Base-by-base conservation (phyloP, 2,888 invertebrate genomes). In the Alloscopus bannaensis region DNA sequence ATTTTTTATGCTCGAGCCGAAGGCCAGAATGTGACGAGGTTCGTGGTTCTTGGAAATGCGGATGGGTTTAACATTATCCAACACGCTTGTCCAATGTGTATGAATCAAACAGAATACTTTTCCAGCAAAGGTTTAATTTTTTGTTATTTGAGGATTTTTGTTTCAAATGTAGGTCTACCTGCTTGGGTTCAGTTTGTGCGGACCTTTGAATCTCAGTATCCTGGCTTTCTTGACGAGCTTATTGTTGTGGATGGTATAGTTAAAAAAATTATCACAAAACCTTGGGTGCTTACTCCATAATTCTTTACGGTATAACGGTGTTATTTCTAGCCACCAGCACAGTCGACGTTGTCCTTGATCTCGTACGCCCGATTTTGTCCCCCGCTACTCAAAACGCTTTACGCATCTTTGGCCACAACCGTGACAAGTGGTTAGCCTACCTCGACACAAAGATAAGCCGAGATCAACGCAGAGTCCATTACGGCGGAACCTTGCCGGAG, bases 21-120 rank as follows among this genome's bases (percentile, higher is more conserved):
- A 0, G 77, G 77, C 36, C 40, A 52, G 16, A 70, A 70, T 26
- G 69, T 77, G 0, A 77, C 77, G 3, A 20, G 73, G 24, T 65
- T 73, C 36, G 16, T 76, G 4, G 29, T 76, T 26, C n/a, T 76
- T 13, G 76, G 68, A 62, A 76, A 76, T 47, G 76, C 76, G 0
- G 76, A 76, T 24, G 76, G 76, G 22, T 76, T 76, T 40, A 76
- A 76, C 62, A 3, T 69, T 0, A 57, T 66, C n/a, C 70, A 78
- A 24, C 78, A 78, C 20, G 70, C 71, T 40, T 76, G 70, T 42
- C 60, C 62, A 29, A 47, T 71, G 18, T 70, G 64, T 69, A 45
- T 45, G 66, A 24, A n/a, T n/a, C n/a, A n/a, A n/a, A n/a, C n/a
- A n/a, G n/a, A n/a, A n/a, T n/a, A n/a, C n/a, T n/a, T n/a, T n/a